Base-by-base conservation (phyloP, 2,113 vertebrate species). In the Austrofundulus limnaeus region DNA sequence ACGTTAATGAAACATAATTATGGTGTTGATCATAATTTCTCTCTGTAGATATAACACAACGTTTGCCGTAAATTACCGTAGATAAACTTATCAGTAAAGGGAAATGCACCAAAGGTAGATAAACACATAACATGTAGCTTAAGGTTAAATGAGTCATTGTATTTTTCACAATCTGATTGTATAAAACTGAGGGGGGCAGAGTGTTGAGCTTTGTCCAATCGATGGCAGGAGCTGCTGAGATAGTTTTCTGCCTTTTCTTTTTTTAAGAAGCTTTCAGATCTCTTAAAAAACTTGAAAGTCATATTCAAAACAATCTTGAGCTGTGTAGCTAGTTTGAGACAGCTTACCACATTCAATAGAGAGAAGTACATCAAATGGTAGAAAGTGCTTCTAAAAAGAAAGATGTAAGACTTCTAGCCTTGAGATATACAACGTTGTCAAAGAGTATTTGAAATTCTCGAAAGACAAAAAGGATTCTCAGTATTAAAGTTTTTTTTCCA, bases 361-460 rank as follows among this genome's bases (percentile, higher is more conserved):
- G 48, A 55, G 19, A 60, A 21, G 17, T 58, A 65, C 54, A 62
- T 45, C 23, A 45, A 72, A 72, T 23, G 15, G 54, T 37, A 31
- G 38, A 47, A 70, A 68, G 53, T 55, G 43, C 62, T 71, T 61
- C 62, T 66, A 49, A 56, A 71, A 23, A 50, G 17, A 59, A 56
- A 81, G 70, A 38, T 28, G 19, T 8, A 0, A 58, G 43, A 60
- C 57, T 70, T 50, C 67, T 61, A 75, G 60, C 38, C 45, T 48
- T 24, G 17, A 55, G 61, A 73, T 24, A 31, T 23, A n/a, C n/a
- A n/a, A 8, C 63, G 59, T 66, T 83, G 77, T 78, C 76, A 81
- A 45, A 28, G 15, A 72, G 42, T 51, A 77, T 81, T 77, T 70
- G 41, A 21, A 75, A 77, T 59, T 71, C 34, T 62, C 59, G 5